Evolutionary conservation across 2,797 vertebrate species (phyloP).

Genomic region (Cheirogaleus major): DNA sequence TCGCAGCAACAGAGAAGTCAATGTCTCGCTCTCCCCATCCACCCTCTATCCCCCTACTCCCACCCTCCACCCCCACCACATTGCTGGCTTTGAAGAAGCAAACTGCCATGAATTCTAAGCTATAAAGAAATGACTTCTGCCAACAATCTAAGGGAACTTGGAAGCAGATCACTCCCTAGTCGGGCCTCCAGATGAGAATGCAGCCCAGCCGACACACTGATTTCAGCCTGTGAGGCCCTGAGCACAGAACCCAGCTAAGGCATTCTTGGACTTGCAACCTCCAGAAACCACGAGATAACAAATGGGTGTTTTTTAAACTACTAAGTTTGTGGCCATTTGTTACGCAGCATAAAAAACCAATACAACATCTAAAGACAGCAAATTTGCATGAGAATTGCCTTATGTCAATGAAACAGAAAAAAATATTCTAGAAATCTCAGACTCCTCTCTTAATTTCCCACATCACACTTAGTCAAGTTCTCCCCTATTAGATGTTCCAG

Average conservation of each 20-base stretch:
- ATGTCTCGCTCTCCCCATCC: background rate
- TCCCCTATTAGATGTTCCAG: background rate
- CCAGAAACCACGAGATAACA: background rate
- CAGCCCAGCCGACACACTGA: background rate
- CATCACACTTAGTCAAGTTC: background rate
- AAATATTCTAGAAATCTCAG: background rate
- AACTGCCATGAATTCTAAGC: background rate
- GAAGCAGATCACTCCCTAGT: background rate
- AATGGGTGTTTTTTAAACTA: background rate
- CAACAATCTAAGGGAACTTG: background rate
- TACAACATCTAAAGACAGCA: background rate
- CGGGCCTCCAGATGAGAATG: background rate
- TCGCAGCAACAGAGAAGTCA: background rate
- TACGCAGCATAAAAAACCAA: background rate
- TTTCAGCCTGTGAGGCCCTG: background rate
- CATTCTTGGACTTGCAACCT: background rate
- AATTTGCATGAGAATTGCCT: background rate
- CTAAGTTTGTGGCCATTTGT: background rate
- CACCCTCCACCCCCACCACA: too few relatives aligned
- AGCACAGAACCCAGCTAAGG: background rate
- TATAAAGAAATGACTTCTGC: background rate
- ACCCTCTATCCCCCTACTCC: background rate
- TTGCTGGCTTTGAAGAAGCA: background rate
- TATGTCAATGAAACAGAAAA: background rate
- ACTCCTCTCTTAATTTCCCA: background rate